phyloP scores from a whole-genome alignment of 2,888 invertebrate genomes.

The Herminia tarsipennalis region DNA sequence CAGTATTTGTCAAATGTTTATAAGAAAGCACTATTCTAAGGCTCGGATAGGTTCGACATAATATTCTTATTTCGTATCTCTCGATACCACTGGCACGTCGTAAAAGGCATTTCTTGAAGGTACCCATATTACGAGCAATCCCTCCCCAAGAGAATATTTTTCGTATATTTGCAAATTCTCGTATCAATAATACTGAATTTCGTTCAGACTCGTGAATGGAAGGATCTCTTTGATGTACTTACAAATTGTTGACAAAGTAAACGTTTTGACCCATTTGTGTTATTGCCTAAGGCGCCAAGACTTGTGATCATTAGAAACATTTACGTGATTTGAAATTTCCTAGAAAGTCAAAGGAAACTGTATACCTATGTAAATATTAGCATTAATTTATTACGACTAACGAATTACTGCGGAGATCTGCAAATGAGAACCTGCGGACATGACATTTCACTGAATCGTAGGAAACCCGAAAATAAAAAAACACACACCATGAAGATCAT shows the following conservation, averaged over 20 bases:
- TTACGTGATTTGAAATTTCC: too few species aligned
- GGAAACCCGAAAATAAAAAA: too few species aligned
- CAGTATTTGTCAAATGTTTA: constrained; percentile 14
- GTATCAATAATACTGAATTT: constrained; percentile 44
- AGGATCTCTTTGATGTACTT: constrained; percentile 32
- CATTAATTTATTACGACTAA: too few species aligned
- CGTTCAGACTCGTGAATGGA: constrained; percentile 28
- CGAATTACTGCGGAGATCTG: too few species aligned
- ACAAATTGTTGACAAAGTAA: constrained; percentile 24
- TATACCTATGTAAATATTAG: too few species aligned
- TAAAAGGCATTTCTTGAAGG: constrained; percentile 35
- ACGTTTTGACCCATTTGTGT: constrained; percentile 20
- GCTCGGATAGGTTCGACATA: constrained; percentile 23
- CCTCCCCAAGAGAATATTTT: constrained; percentile 44
- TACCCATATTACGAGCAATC: constrained; percentile 31
- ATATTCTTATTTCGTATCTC: constrained; percentile 44
- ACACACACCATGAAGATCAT: too few species aligned
- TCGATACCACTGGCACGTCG: constrained; percentile 29
- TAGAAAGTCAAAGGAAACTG: too few species aligned
- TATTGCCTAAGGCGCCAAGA: constrained; percentile 1
- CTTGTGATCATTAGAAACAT: too few species aligned
- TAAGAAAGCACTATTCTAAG: constrained; percentile 27
- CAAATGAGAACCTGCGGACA: too few species aligned
- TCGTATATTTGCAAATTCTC: constrained; percentile 48
- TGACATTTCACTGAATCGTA: too few species aligned